A percentile compares a stretch with the other conserved stretches of the same genome.
phyloP scores from a whole-genome alignment of 1,140 invertebrate genomes.

The Heliconius melpomene region DNA sequence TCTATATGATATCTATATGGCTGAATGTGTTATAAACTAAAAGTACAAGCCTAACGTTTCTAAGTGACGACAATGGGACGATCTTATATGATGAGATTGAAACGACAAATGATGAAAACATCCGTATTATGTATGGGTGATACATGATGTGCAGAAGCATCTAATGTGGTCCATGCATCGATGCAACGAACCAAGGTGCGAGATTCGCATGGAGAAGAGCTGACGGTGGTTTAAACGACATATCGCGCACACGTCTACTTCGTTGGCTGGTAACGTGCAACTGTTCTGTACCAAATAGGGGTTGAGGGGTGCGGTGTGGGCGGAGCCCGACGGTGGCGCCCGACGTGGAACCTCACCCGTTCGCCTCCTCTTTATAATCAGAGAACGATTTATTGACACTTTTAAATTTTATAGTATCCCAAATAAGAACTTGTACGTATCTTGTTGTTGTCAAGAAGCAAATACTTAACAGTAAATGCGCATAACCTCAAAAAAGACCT shows the following conservation, averaged over 20 bases:
- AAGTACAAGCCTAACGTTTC: conserved; percentile 51
- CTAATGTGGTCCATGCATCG: conserved; percentile 76
- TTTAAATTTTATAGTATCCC: conserved; percentile 37
- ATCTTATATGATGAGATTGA: conserved; percentile 42
- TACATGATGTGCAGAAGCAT: conserved; percentile 73
- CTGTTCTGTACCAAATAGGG: conserved; percentile 50
- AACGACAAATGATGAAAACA: conserved; percentile 45
- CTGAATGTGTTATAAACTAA: conserved; percentile 35
- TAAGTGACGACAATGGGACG: conserved; percentile 45
- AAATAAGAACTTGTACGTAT: background rate
- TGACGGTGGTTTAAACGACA: conserved; percentile 64
- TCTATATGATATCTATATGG: conserved; percentile 13
- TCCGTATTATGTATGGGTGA: conserved; percentile 55
- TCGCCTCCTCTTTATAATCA: conserved; percentile 65
- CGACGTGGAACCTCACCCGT: conserved; percentile 57
- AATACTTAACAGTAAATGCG: background rate
- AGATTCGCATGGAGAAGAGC: conserved; percentile 67
- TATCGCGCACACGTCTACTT: conserved; percentile 68
- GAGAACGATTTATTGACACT: conserved; percentile 67
- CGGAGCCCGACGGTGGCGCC: conserved; percentile 59
- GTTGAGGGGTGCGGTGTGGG: conserved; percentile 44
- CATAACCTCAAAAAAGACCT: background rate
- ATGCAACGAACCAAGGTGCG: conserved; percentile 76
- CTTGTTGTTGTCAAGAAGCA: background rate
- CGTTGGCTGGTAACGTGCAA: conserved; percentile 67